Evolutionary conservation across 2,888 invertebrate genomes (phyloP).

Genomic region (Timema cristinae): DNA sequence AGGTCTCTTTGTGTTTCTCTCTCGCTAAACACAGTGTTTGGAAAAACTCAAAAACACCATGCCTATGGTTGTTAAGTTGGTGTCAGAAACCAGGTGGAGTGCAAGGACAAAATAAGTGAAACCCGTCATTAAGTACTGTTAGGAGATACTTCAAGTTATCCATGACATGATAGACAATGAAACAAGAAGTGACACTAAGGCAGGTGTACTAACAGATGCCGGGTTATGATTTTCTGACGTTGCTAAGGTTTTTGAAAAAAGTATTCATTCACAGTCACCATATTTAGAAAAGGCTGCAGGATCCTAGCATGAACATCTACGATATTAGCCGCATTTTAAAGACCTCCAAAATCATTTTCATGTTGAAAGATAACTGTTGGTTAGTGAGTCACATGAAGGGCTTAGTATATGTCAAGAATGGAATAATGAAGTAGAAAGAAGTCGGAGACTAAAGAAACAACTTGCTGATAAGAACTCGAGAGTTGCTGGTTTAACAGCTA

Average conservation of each 20-base stretch:
- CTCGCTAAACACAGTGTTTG: neutral
- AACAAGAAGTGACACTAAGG: conserved; percentile 1
- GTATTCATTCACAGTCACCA: neutral
- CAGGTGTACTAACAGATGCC: neutral
- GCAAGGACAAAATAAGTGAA: neutral
- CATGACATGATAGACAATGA: neutral
- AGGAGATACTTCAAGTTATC: neutral
- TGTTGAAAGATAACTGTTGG: neutral
- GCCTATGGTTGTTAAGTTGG: neutral
- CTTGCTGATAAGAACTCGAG: neutral
- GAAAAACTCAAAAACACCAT: neutral
- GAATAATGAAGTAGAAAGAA: neutral
- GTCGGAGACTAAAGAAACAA: conserved; percentile 1
- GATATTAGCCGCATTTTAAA: neutral
- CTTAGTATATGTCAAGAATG: neutral
- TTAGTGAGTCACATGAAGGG: neutral
- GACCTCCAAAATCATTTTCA: too few relatives aligned
- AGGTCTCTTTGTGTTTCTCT: neutral
- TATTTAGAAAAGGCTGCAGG: neutral
- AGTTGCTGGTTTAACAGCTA: neutral
- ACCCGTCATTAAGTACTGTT: neutral
- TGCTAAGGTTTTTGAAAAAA: neutral
- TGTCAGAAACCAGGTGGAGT: neutral
- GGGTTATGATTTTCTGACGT: neutral
- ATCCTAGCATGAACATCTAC: neutral